Evolutionary conservation across 2,888 invertebrate genomes (phyloP).

Genomic region (Osedax frankpressi): DNA sequence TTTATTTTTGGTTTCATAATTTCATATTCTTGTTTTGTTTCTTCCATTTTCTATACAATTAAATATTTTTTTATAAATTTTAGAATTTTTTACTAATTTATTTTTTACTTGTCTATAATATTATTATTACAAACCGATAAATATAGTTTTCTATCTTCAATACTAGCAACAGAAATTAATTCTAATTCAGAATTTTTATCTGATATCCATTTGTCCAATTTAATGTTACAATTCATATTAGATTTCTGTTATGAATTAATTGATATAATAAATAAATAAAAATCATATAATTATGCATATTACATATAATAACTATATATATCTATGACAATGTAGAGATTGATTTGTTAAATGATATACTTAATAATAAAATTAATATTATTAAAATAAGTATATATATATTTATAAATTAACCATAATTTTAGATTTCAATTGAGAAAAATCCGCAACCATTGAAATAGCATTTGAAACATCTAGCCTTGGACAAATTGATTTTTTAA

Average conservation of each 20-base stretch:
- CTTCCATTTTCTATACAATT: not conserved
- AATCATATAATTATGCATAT: not conserved
- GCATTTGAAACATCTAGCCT: not conserved
- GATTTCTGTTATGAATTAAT: not conserved
- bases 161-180: not conserved
- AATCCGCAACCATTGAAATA: not conserved
- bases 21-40: not conserved
- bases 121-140: not conserved
- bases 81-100: not conserved
- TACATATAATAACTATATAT: too few species aligned
- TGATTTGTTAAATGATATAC: not conserved
- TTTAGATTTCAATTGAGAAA: too few species aligned
- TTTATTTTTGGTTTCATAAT: not conserved
- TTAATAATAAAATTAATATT: too few species aligned
- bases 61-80: not conserved
- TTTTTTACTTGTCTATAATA: not conserved
- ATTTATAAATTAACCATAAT: too few species aligned
- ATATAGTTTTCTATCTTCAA: not conserved
- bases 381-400: too few species aligned
- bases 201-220: not conserved
- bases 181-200: not conserved
- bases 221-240: not conserved
- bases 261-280: not conserved
- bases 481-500: not conserved
- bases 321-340: not conserved